Conservation (phyloP, 1,140 invertebrate species). For the Aphelinus atriplicis region DNA sequence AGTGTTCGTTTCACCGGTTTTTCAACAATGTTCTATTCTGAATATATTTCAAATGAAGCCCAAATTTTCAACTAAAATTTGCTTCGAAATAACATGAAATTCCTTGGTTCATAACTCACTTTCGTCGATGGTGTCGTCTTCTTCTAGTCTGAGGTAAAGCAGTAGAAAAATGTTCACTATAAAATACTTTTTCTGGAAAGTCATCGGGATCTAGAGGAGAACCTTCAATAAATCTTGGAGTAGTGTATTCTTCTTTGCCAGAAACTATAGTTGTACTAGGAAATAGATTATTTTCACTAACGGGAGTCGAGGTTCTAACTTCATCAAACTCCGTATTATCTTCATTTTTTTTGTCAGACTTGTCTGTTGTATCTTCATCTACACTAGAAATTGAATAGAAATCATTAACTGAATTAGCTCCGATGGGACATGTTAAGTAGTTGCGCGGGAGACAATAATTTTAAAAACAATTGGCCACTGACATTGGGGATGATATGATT, state of each 20-base stretch:
- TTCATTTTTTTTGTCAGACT: constrained; percentile 40
- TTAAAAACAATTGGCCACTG: too few relatives aligned
- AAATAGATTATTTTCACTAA: background rate
- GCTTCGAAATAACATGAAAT: background rate
- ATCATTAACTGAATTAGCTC: background rate
- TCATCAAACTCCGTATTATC: background rate
- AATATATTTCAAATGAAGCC: too few relatives aligned
- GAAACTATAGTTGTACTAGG: background rate
- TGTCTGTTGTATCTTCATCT: constrained; percentile 38
- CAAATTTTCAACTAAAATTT: too few relatives aligned
- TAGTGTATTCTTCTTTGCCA: background rate
- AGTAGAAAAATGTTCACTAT: constrained; percentile 23
- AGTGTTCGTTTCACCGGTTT: too few relatives aligned
- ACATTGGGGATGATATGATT: too few relatives aligned
- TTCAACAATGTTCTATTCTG: too few relatives aligned
- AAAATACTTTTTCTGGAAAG: constrained; percentile 2
- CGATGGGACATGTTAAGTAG: too few relatives aligned
- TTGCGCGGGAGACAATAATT: too few relatives aligned
- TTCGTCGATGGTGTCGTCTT: constrained; percentile 52
- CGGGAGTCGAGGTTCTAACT: background rate
- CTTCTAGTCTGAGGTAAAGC: constrained; percentile 16
- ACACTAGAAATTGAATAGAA: constrained; percentile 40
- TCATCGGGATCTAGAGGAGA: background rate
- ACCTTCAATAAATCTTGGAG: background rate
- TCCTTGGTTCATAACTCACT: constrained; percentile 40